Conservation (phyloP, 2,113 vertebrate genomes). For the Antechinus stuartii region DNA sequence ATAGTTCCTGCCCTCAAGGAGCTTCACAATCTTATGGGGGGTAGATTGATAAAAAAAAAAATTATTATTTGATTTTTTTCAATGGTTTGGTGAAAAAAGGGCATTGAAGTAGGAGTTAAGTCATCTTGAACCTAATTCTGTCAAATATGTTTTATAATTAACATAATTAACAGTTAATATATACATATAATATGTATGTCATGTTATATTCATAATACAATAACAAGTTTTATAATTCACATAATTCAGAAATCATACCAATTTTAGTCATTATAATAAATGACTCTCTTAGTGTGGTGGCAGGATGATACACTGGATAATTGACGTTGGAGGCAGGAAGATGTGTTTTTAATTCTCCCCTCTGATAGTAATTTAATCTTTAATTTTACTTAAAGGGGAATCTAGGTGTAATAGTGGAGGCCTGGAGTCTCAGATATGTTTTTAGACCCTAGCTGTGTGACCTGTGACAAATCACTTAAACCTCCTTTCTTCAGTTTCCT, state of each 20-base stretch:
- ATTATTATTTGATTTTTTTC: no score
- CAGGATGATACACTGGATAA: neutral
- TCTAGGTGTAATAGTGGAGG: neutral
- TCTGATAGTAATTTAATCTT: neutral
- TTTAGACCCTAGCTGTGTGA: neutral
- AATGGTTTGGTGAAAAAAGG: no score
- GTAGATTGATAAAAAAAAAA: no score
- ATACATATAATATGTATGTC: no score
- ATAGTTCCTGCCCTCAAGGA: no score
- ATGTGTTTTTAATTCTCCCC: neutral
- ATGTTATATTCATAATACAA: no score
- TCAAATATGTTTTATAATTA: neutral
- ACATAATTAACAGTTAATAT: neutral
- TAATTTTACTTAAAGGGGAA: neutral
- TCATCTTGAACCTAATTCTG: no score
- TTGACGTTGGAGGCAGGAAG: neutral
- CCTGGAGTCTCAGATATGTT: neutral
- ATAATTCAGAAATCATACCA: neutral
- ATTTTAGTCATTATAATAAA: neutral
- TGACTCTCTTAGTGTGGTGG: neutral
- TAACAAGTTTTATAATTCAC: neutral
- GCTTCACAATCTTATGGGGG: no score
- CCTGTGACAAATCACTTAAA: neutral
- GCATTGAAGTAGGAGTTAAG: no score
- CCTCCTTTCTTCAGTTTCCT: neutral